Percentiles rank a stretch among this genome's conserved stretches.
Conservation (phyloP, 2,797 vertebrate genomes). For the Pampus argenteus region DNA sequence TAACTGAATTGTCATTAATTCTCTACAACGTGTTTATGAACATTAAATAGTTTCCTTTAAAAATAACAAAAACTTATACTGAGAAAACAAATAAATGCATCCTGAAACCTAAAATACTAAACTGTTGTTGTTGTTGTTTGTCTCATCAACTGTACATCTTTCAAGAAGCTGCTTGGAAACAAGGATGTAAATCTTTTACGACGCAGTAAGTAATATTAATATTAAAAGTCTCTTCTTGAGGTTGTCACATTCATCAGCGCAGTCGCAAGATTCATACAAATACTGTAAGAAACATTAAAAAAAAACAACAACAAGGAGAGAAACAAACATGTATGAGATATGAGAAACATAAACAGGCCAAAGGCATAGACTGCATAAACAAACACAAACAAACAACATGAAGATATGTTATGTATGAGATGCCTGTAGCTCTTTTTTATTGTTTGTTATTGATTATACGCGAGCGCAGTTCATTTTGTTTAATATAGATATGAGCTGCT, state of each 20-base stretch:
- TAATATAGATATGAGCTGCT: too few relatives aligned
- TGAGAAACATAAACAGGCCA: not conserved
- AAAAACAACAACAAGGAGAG: not conserved
- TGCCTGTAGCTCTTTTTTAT: too few relatives aligned
- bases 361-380: not conserved
- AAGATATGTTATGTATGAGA: too few relatives aligned
- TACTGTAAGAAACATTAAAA: not conserved
- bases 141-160: not conserved
- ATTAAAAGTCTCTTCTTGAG: not conserved
- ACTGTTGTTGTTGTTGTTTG: not conserved
- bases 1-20: conserved; percentile 9
- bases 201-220: too few relatives aligned
- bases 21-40: not conserved
- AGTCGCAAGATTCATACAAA: not conserved
- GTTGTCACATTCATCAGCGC: not conserved
- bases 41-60: too few relatives aligned
- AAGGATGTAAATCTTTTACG: not conserved
- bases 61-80: not conserved
- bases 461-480: too few relatives aligned
- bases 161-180: too few relatives aligned
- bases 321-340: not conserved
- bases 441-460: too few relatives aligned
- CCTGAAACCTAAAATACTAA: not conserved
- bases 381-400: not conserved
- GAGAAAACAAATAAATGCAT: conserved; percentile 2